These are phyloP conservation scores for Syngnathus acus DNA, from an alignment of 2,797 vertebrate genomes.

Conservation along the genomic window DNA sequence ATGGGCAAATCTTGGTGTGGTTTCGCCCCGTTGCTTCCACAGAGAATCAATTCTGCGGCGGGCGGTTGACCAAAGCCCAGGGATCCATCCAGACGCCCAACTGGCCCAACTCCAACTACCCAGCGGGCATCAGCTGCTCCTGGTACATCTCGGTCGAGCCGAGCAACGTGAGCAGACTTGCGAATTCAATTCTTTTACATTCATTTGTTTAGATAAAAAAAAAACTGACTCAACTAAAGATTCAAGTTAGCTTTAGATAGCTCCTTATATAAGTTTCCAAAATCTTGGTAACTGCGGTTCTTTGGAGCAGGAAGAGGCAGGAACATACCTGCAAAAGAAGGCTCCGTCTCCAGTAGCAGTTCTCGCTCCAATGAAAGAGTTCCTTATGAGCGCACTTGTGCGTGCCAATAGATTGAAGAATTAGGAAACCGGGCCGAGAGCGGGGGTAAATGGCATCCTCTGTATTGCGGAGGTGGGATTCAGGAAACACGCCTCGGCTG, in stretches of 20 bases:
- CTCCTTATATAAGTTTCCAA: not conserved
- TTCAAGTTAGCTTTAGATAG: not conserved
- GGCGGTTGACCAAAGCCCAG: slow-evolving; percentile 78
- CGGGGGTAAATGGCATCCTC: slow-evolving; percentile 52
- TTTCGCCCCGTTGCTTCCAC: slow-evolving; percentile 12
- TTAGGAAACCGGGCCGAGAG: slow-evolving; percentile 31
- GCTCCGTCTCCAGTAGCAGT: slow-evolving; percentile 13
- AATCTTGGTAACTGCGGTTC: not conserved
- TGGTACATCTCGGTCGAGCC: slow-evolving; percentile 84
- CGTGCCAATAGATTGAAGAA: slow-evolving; percentile 43
- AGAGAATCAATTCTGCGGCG: slow-evolving; percentile 88
- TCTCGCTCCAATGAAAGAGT: slow-evolving; percentile 56
- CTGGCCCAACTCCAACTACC: slow-evolving; percentile 87
- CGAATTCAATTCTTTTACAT: not conserved
- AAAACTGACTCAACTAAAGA: not conserved
- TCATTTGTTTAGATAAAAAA: not conserved
- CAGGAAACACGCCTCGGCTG: slow-evolving; percentile 13
- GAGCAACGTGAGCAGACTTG: slow-evolving; percentile 66
- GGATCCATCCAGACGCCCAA: slow-evolving; percentile 85
- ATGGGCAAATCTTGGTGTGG: not conserved
- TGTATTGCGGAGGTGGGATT: slow-evolving; percentile 39
- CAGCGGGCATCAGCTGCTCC: slow-evolving; percentile 88
- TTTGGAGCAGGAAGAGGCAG: slow-evolving; percentile 12
- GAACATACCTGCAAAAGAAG: slow-evolving; percentile 23
- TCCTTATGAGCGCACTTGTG: slow-evolving; percentile 57